Conservation (phyloP, 1,140 invertebrate genomes). For the Leguminivora glycinivorella region DNA sequence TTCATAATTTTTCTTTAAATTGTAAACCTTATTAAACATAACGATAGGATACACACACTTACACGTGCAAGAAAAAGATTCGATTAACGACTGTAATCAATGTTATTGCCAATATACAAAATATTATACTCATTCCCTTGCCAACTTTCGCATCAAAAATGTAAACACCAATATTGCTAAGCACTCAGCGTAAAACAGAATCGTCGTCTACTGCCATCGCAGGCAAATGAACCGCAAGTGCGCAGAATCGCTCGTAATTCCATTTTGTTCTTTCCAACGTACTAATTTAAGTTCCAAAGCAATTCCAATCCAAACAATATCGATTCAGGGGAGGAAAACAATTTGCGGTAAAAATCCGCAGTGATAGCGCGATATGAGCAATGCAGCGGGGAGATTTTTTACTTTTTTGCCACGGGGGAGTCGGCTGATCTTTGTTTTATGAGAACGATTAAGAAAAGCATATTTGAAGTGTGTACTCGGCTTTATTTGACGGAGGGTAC, state of each 20-base stretch:
- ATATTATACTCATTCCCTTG: neutral
- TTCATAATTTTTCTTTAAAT: no score
- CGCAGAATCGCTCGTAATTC: conserved; percentile 47
- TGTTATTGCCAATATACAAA: neutral
- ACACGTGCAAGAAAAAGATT: no score
- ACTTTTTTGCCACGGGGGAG: conserved; percentile 55
- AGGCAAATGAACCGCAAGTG: conserved; percentile 45
- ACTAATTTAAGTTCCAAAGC: conserved; percentile 51
- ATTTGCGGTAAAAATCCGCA: conserved; percentile 66
- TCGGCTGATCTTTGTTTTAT: conserved; percentile 77
- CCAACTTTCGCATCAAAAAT: conserved; percentile 10
- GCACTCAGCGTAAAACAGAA: conserved; percentile 11
- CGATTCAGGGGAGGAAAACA: conserved; percentile 61
- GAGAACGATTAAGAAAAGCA: conserved; percentile 79
- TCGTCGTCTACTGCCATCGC: conserved; percentile 29
- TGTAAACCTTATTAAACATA: no score
- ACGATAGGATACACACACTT: no score
- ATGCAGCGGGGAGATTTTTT: conserved; percentile 53
- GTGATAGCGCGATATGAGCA: conserved; percentile 65
- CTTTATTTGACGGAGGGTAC: conserved; percentile 74
- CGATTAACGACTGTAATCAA: neutral
- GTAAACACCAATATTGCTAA: conserved; percentile 10
- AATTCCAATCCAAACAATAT: conserved; percentile 58
- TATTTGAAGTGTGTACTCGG: conserved; percentile 78
- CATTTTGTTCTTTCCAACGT: conserved; percentile 53